phyloP scores from a whole-genome alignment of 2,888 invertebrate genomes.

The Xiphydria camelus region DNA sequence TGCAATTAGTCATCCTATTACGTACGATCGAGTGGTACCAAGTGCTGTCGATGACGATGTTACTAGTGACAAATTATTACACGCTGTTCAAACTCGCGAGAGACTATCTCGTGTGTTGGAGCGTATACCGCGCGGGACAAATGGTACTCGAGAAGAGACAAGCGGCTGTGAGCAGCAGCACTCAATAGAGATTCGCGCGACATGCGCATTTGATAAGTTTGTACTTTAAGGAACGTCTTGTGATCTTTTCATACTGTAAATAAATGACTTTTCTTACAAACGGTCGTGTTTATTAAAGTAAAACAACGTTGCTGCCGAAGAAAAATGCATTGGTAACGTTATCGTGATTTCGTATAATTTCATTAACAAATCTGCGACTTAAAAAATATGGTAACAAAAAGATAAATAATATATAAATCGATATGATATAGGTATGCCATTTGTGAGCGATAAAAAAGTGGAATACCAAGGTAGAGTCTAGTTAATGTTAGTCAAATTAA shows the following conservation, averaged over 20 bases:
- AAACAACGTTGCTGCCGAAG: background rate
- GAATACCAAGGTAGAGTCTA: too few relatives aligned
- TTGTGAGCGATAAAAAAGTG: too few relatives aligned
- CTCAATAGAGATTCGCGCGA: constrained; percentile 18
- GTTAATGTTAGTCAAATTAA: too few relatives aligned
- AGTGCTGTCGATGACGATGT: constrained; percentile 79
- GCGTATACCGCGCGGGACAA: constrained; percentile 75
- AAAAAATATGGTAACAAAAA: constrained; percentile 13
- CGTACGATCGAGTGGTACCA: constrained; percentile 90
- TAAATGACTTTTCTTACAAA: constrained; percentile 11
- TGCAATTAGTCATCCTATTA: constrained; percentile 79
- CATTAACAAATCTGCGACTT: constrained; percentile 12
- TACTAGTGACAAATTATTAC: constrained; percentile 89
- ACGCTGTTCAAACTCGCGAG: constrained; percentile 87
- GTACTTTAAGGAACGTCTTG: too few relatives aligned
- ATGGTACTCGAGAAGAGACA: constrained; percentile 67
- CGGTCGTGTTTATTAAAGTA: background rate
- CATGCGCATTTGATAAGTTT: too few relatives aligned
- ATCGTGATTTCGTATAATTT: constrained; percentile 7
- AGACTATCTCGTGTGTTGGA: constrained; percentile 84
- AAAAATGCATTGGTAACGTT: background rate
- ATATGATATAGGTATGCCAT: too few relatives aligned
- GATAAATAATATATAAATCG: too few relatives aligned
- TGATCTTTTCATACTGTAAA: constrained; percentile 17
- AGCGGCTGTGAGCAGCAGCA: constrained; percentile 25